These are phyloP conservation scores for Acanthaster planci DNA, from an alignment of 35 echinoderm and acorn worm genomes.

Conservation along the genomic window DNA sequence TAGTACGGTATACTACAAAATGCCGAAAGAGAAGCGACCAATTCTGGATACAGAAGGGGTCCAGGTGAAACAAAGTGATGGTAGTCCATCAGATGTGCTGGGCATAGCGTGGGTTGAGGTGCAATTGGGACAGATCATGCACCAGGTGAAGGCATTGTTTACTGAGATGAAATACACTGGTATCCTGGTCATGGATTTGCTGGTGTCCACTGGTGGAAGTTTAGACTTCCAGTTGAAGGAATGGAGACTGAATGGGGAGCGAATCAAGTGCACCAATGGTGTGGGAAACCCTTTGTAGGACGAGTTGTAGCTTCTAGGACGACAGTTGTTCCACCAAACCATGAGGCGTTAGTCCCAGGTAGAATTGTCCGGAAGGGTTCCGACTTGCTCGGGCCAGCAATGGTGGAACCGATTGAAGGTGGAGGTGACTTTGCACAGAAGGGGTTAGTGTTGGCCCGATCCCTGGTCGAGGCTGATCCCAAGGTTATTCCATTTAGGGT, in stretches of 20 bases:
- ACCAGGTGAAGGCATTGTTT: background rate
- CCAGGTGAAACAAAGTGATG: background rate
- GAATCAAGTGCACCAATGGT: constrained; percentile 30
- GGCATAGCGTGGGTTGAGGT: constrained; percentile 16
- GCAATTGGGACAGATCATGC: background rate
- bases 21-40: background rate
- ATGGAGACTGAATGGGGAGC: constrained; percentile 11
- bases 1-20: background rate
- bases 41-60: background rate
- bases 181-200: constrained; percentile 26
- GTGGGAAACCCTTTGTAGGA: background rate
- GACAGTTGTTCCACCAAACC: background rate
- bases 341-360: constrained; percentile 15
- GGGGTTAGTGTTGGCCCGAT: no score
- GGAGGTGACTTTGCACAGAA: background rate
- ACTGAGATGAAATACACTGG: background rate
- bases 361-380: background rate
- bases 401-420: constrained; percentile 12
- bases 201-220: constrained; percentile 33
- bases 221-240: constrained; percentile 15
- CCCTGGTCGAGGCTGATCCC: no score
- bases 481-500: no score
- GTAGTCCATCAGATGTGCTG: background rate
- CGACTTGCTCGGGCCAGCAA: background rate
- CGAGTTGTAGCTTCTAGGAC: background rate